A percentile compares a stretch with the other conserved stretches of the same genome.
Conservation (phyloP, 2,113 vertebrate species). For the Colossoma macropomum region DNA sequence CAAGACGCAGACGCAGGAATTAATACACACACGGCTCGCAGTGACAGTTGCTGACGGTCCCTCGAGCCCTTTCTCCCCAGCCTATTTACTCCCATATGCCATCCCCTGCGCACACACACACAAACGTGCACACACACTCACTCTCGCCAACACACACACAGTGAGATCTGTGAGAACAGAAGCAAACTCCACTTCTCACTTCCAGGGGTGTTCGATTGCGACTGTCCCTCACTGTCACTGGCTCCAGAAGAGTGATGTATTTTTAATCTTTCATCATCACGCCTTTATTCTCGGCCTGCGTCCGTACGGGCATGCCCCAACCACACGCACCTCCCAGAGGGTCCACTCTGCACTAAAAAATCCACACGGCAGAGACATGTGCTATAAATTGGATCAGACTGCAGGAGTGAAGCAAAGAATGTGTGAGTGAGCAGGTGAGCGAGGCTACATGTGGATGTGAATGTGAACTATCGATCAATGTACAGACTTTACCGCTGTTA, state of each 20-base stretch:
- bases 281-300: conserved; percentile 63
- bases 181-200: conserved; percentile 80
- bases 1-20: conserved; percentile 65
- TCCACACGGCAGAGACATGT: background rate
- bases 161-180: conserved; percentile 62
- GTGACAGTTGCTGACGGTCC: conserved; percentile 78
- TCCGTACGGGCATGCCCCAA: conserved; percentile 58
- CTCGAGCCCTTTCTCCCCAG: conserved; percentile 60
- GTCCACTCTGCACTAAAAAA: conserved; percentile 14
- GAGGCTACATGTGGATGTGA: background rate
- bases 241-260: conserved; percentile 60
- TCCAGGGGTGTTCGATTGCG: conserved; percentile 79
- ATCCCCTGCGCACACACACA: conserved; percentile 50
- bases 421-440: background rate
- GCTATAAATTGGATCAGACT: conserved; percentile 33
- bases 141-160: conserved; percentile 28
- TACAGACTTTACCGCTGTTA: conserved; percentile 37
- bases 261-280: conserved; percentile 63
- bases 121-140: conserved; percentile 42
- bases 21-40: conserved; percentile 68
- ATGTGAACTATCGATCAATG: conserved; percentile 57
- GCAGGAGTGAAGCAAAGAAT: background rate
- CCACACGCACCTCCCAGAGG: conserved; percentile 43
- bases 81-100: conserved; percentile 66
- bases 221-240: conserved; percentile 71